These are phyloP conservation scores for Bombyx mandarina DNA, from an alignment of 1,140 invertebrate species.

Conservation along the genomic window DNA sequence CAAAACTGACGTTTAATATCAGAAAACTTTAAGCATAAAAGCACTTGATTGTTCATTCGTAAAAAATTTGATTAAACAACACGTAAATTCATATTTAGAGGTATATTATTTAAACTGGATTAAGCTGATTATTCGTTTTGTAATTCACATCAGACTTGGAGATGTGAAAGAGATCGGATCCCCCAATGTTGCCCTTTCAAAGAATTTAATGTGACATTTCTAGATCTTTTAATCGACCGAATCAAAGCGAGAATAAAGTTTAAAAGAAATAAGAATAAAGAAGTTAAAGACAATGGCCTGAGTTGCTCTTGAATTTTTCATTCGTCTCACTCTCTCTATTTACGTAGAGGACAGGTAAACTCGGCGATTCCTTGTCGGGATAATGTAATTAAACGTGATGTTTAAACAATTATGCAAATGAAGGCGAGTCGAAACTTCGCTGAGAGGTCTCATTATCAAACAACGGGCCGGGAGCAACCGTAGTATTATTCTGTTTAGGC, in stretches of 20 bases:
- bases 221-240: no score
- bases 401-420: slow-evolving; percentile 42
- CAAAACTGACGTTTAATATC: no score
- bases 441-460: slow-evolving; percentile 34
- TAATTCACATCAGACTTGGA: background rate
- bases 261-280: background rate
- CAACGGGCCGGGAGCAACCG: slow-evolving; percentile 6
- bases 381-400: slow-evolving; percentile 39
- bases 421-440: slow-evolving; percentile 22
- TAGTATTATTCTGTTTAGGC: no score
- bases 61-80: no score
- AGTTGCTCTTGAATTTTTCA: slow-evolving; percentile 1
- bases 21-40: no score
- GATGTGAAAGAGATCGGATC: background rate
- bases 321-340: slow-evolving; percentile 15
- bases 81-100: no score
- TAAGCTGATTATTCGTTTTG: no score
- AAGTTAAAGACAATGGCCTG: background rate
- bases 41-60: no score
- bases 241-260: slow-evolving; percentile 2
- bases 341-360: slow-evolving; percentile 20
- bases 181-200: background rate
- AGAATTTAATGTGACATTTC: background rate
- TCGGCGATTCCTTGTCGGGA: slow-evolving; percentile 22
- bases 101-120: no score